Percentiles rank a stretch among this genome's conserved stretches.
Evolutionary conservation across 2,113 vertebrate genomes (phyloP).

Genomic region (Corynorhinus townsendii): DNA sequence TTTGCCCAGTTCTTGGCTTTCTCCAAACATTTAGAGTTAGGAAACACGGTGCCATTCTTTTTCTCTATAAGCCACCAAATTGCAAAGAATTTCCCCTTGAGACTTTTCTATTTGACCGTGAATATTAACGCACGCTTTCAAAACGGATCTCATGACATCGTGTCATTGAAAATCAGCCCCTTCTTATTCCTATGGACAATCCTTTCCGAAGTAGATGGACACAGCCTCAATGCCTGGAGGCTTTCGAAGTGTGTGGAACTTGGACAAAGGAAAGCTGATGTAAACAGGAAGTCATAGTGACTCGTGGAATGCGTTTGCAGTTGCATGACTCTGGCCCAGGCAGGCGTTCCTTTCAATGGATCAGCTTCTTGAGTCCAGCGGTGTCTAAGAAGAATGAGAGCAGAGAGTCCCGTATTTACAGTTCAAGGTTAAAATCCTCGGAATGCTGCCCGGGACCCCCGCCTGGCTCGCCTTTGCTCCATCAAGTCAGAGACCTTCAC

Average conservation of each 20-base stretch:
- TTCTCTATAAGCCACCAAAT: background rate
- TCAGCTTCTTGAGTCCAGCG: background rate
- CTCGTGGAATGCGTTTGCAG: background rate
- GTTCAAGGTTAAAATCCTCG: background rate
- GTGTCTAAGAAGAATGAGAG: constrained; percentile 19
- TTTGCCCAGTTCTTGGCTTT: background rate
- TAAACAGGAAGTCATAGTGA: constrained; percentile 34
- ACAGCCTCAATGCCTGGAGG: background rate
- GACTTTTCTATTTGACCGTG: background rate
- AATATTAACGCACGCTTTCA: background rate
- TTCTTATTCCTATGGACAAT: constrained; percentile 1
- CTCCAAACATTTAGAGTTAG: background rate
- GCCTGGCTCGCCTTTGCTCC: background rate
- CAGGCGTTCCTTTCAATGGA: constrained; percentile 21
- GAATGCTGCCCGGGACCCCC: background rate
- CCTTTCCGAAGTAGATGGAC: background rate
- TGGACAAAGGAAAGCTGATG: background rate
- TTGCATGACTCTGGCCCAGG: background rate
- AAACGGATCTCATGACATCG: background rate
- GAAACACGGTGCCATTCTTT: background rate
- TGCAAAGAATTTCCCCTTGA: background rate
- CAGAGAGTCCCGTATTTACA: constrained; percentile 14
- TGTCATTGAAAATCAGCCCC: background rate
- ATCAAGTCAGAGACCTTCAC: background rate
- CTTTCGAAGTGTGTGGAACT: background rate